Evolutionary conservation across 2,888 invertebrate species (phyloP), one percentile per base, ranked within the genome.

Genomic region (Rhingia rostrata): DNA sequence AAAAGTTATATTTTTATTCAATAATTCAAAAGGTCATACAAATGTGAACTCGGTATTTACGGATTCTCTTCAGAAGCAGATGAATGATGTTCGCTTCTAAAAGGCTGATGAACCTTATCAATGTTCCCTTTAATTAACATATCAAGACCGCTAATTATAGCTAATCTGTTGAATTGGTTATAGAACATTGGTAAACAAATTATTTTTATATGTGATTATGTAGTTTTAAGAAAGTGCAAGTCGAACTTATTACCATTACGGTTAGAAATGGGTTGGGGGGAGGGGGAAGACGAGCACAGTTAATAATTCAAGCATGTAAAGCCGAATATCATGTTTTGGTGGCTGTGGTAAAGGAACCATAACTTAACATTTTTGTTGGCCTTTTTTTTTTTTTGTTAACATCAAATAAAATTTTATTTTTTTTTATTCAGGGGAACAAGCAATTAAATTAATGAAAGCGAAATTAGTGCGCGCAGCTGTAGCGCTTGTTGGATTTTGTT

Each of bases 371-470:
- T 49, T 63, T 35, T 12, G 10, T 37, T 33, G 4, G n/a, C 4
- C 4, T 49, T 39, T 60, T 47, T 58, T 58, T 39, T 22, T 56
- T 12, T 39, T 39, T 33, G 30, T 49, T 49, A 43, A 22, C 4
- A 4, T 41, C 6, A 22, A 22, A 45, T 61, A 35, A n/a, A 32
- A 41, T 49, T 60, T 53, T n/a, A 37, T 74, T 56, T 49, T 56
- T 10, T 47, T 32, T 49, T 64, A 39, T 39, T n/a, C 12, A 3
- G 41, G 47, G 39, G 43, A 61, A 45, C 51, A 33, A 53, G 66
- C 39, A 75, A 75, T 75, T 75, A 53, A 67, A 45, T 60, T 66
- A 66, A 75, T 67, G 75, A 75, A 75, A 75, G 75, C 75, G 75
- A 75, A 75, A 75, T 37, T 64, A 74, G 54, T 67, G 58, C 9